Percentiles rank a stretch among this genome's conserved stretches.
These are phyloP conservation scores for Sebastes reedi DNA, from an alignment of 2,797 vertebrate genomes.

Conservation along the genomic window DNA sequence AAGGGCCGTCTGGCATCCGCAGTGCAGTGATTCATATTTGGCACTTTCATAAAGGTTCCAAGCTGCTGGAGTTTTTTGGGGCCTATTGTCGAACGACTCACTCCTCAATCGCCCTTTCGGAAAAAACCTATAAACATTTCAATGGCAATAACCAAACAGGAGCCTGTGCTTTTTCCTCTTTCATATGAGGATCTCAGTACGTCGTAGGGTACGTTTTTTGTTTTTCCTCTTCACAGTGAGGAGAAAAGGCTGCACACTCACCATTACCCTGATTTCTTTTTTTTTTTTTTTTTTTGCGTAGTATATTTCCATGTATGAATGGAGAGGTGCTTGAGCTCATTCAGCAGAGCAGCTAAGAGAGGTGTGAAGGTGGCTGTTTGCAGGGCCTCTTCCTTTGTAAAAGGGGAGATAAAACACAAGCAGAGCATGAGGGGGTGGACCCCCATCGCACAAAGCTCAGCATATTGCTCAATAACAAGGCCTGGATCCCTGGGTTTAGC, in stretches of 20 bases:
- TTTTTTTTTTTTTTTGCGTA: slow-evolving; percentile 10
- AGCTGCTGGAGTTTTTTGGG: slow-evolving; percentile 70
- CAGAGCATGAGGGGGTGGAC: slow-evolving; percentile 43
- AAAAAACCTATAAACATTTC: slow-evolving; percentile 79
- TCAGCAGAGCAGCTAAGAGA: slow-evolving; percentile 50
- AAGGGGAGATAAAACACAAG: slow-evolving; percentile 63
- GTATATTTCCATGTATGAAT: slow-evolving; percentile 55
- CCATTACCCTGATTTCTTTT: slow-evolving; percentile 9
- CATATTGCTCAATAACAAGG: slow-evolving; percentile 66
- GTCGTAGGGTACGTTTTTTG: not conserved
- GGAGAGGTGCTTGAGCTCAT: slow-evolving; percentile 53
- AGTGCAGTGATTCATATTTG: slow-evolving; percentile 86
- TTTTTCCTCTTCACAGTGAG: slow-evolving; percentile 20
- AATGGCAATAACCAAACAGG: slow-evolving; percentile 69
- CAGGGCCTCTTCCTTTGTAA: slow-evolving; percentile 68
- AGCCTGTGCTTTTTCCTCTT: slow-evolving; percentile 53
- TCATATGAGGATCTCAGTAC: slow-evolving; percentile 43
- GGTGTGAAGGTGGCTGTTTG: slow-evolving; percentile 69
- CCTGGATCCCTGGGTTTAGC: slow-evolving; percentile 36
- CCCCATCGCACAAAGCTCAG: slow-evolving; percentile 55
- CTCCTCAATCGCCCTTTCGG: slow-evolving; percentile 58
- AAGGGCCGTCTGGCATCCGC: slow-evolving; percentile 80
- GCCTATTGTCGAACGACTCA: slow-evolving; percentile 65
- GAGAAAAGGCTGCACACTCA: slow-evolving; percentile 30
- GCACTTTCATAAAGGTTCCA: slow-evolving; percentile 82